Base-by-base conservation (phyloP, 2,113 vertebrate genomes). In the Saguinus midas region DNA sequence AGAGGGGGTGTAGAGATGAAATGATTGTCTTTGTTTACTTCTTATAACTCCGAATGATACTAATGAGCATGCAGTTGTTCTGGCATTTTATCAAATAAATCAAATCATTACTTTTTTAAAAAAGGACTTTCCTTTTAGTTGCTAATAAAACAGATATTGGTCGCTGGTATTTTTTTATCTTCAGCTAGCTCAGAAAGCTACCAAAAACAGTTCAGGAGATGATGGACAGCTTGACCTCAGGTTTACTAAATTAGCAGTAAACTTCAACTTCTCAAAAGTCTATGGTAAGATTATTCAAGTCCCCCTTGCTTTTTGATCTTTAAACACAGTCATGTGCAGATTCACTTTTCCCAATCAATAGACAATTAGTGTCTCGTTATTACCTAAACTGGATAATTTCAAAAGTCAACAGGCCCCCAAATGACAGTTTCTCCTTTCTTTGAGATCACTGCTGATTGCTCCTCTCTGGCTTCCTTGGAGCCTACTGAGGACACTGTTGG, bases 11-110 rank as follows among this genome's bases (percentile, higher is more conserved):
- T 81, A 73, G 57, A 78, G 61, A 73, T 2, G 1, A 79, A 40
- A 68, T 43, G 58, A 45, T 10, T 35, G 3, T 64, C 45, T 91
- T 43, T 78, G 37, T 82, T 76, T 52, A 58, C 29, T 3, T 57
- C 32, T 20, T 68, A 11, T 21, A 68, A 61, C 43, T 80, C 50
- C 37, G 23, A 32, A 48, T 23, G 66, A 11, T 35, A 40, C 45
- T 55, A 50, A 13, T 68, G 37, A 88, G 8, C 14, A 9, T 45
- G 29, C 6, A 9, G 23, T 25, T 72, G 25, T 58, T 87, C 45
- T 12, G 75, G 25, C n/a, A 92, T 83, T 90, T 92, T 52, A 87
- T 66, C 78, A 90, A 87, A 83, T 86, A 80, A 76, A 64, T 58
- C 43, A 88, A 72, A 58, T 78, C 35, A 58, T 72, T 72, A 40